A percentile compares a stretch with the other conserved stretches of the same genome.
Conservation (phyloP, 1,140 invertebrate species). For the Atta texana region DNA sequence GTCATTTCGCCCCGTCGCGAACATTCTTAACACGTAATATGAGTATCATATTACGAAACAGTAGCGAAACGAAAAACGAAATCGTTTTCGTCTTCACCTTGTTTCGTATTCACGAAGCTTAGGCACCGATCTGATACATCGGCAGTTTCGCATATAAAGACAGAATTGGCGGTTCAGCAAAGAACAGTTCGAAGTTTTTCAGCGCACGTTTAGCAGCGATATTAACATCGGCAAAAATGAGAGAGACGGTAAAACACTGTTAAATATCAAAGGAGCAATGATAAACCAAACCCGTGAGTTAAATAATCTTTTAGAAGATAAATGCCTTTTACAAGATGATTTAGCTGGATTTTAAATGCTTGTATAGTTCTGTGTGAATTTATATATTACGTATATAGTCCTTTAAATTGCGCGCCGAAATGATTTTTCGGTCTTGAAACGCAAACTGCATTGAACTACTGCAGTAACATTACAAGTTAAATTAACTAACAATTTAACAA, state of each 20-base stretch:
- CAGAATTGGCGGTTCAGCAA: conserved; percentile 51
- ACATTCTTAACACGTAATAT: conserved; percentile 70
- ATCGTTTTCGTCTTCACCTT: conserved; percentile 63
- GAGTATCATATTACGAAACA: conserved; percentile 69
- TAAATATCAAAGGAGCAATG: too few relatives aligned
- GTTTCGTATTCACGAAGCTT: conserved; percentile 69
- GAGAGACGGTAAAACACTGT: conserved; percentile 59
- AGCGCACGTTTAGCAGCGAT: conserved; percentile 25
- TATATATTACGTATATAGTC: too few relatives aligned
- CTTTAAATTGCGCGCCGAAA: too few relatives aligned
- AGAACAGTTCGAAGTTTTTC: conserved; percentile 68
- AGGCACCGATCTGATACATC: conserved; percentile 57
- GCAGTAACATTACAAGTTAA: too few relatives aligned
- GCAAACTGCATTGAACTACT: too few relatives aligned
- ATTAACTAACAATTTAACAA: too few relatives aligned
- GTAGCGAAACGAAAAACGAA: conserved; percentile 64
- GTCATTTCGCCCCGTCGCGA: neutral
- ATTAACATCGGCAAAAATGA: conserved; percentile 54
- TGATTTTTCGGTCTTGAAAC: too few relatives aligned
- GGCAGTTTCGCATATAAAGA: conserved; percentile 68
- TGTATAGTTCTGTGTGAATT: too few relatives aligned
- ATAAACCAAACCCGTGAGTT: too few relatives aligned
- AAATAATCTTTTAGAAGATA: too few relatives aligned
- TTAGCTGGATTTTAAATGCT: too few relatives aligned
- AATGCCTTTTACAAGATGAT: too few relatives aligned